phyloP scores from a whole-genome alignment of 2,113 vertebrate genomes.

The Tauraco erythrolophus region DNA sequence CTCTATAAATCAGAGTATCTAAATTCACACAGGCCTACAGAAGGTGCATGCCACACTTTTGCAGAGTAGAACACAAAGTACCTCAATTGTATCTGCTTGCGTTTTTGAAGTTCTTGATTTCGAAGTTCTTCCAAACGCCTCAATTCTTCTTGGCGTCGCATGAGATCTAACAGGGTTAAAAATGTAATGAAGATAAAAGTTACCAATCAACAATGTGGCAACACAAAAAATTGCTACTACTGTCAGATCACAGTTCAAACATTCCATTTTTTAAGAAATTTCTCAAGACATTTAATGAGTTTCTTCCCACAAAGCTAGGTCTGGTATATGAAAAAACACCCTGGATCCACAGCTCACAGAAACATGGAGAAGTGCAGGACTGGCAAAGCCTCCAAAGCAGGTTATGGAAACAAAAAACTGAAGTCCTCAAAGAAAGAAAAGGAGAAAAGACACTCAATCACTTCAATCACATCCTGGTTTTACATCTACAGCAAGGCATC shows the following conservation, averaged over 20 bases:
- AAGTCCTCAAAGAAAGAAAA: not conserved
- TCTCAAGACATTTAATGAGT: not conserved
- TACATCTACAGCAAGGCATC: not conserved
- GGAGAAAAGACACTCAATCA: not conserved
- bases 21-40: not conserved
- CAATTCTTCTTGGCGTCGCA: constrained; percentile 96
- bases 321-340: not conserved
- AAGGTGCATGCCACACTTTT: not conserved
- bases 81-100: constrained; percentile 98
- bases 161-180: constrained; percentile 85
- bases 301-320: not conserved
- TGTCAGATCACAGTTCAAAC: not conserved
- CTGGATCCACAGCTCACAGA: not conserved
- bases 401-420: not conserved
- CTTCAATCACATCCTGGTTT: not conserved
- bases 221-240: not conserved
- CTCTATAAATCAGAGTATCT: not conserved
- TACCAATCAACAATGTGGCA: not conserved
- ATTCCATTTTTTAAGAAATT: not conserved
- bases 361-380: not conserved
- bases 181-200: not conserved
- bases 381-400: not conserved
- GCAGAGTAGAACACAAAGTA: constrained; percentile 51
- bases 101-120: constrained; percentile 96
- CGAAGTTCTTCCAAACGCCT: constrained; percentile 94